These are phyloP conservation scores for Phaethon lepturus DNA, from an alignment of 2,113 vertebrate genomes.

Conservation along the genomic window DNA sequence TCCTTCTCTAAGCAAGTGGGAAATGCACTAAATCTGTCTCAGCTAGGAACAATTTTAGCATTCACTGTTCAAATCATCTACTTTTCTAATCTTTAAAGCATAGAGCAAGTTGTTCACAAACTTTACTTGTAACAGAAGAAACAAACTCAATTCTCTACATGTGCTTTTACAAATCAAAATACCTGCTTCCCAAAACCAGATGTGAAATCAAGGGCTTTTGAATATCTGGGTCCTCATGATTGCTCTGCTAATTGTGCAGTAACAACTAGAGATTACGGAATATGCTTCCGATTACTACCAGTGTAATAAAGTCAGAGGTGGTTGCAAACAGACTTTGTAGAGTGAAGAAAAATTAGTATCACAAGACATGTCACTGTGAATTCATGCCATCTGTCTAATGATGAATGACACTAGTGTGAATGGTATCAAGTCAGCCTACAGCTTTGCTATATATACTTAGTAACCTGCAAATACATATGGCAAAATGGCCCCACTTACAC, in stretches of 20 bases:
- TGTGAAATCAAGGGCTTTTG: neutral
- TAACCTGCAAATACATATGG: neutral
- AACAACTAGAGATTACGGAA: neutral
- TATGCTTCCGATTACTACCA: neutral
- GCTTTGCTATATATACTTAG: neutral
- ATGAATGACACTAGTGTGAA: slow-evolving; percentile 6
- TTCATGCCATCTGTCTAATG: slow-evolving; percentile 20
- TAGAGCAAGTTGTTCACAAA: neutral
- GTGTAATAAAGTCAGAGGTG: neutral
- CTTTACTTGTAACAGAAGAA: neutral
- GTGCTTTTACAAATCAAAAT: neutral
- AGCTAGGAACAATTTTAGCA: neutral
- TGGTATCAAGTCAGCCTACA: slow-evolving; percentile 10
- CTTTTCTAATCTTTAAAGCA: neutral
- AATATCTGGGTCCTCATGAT: neutral
- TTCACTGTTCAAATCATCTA: neutral
- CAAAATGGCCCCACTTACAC: neutral
- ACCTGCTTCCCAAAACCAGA: neutral
- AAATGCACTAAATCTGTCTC: neutral
- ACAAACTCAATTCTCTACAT: neutral
- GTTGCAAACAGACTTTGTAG: neutral
- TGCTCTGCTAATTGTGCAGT: neutral
- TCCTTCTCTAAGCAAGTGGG: neutral
- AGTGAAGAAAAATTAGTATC: neutral
- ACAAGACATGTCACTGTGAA: neutral